A percentile compares a stretch with the other conserved stretches of the same genome.
These are phyloP conservation scores for Stenichneumon culpator DNA, from an alignment of 2,888 invertebrate species.

Conservation along the genomic window DNA sequence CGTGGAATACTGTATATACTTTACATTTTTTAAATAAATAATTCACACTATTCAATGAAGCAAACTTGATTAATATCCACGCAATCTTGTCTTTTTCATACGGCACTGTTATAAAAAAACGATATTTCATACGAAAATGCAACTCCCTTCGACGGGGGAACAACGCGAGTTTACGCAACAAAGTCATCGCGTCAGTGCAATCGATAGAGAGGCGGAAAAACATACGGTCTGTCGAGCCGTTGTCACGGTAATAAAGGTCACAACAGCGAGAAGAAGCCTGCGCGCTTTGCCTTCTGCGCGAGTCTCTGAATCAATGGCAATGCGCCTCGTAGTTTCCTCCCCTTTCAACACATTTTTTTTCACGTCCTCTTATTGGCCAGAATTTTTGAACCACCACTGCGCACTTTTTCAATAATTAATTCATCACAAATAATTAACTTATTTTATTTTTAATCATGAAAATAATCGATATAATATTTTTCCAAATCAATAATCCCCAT, in stretches of 20 bases:
- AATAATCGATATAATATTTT: not conserved
- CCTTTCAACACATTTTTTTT: constrained; percentile 12
- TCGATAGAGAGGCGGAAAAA: constrained; percentile 18
- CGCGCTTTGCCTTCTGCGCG: constrained; percentile 24
- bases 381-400: not conserved
- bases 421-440: not conserved
- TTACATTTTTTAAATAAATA: not conserved
- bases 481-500: not conserved
- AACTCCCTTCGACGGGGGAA: not conserved
- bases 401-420: not conserved
- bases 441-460: too few relatives aligned
- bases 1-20: not conserved
- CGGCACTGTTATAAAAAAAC: too few relatives aligned
- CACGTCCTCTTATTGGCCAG: not conserved
- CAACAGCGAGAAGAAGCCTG: constrained; percentile 29
- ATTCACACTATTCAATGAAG: not conserved
- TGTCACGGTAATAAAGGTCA: constrained; percentile 42
- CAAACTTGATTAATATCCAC: too few relatives aligned
- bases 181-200: constrained; percentile 27
- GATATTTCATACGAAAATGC: too few relatives aligned
- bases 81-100: not conserved
- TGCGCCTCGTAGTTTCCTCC: not conserved
- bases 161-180: not conserved
- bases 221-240: not conserved
- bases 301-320: constrained; percentile 1